Percentiles rank a stretch among this genome's conserved stretches.
Evolutionary conservation across 2,797 vertebrate genomes (phyloP).

Genomic region (Hafferia zeledoni): DNA sequence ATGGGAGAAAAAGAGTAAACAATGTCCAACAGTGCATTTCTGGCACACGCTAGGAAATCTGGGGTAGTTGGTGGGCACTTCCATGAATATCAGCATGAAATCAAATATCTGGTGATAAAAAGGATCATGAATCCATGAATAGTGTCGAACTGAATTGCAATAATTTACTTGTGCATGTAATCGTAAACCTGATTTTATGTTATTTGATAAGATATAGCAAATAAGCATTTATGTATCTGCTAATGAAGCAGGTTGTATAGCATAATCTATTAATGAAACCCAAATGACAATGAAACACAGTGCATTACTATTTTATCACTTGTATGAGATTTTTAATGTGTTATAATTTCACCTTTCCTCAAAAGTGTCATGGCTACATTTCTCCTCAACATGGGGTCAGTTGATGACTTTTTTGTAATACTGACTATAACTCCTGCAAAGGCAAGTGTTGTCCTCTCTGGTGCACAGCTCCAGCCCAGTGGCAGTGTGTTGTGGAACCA

Average conservation of each 20-base stretch:
- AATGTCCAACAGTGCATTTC: background rate
- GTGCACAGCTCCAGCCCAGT: background rate
- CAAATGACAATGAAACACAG: conserved; percentile 5
- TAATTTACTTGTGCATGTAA: background rate
- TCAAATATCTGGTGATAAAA: background rate
- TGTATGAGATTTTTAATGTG: background rate
- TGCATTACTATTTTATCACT: background rate
- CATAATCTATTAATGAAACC: conserved; percentile 44
- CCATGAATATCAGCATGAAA: background rate
- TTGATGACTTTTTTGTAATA: background rate
- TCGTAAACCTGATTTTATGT: background rate
- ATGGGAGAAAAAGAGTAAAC: background rate
- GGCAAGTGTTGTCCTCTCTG: background rate
- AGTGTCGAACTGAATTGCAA: background rate
- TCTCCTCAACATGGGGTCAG: background rate
- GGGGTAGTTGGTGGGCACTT: background rate
- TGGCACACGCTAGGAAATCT: background rate
- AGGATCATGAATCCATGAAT: background rate
- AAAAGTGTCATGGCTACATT: background rate
- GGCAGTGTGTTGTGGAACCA: background rate
- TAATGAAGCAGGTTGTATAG: conserved; percentile 3
- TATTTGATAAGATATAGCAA: background rate
- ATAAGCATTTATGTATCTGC: conserved; percentile 37
- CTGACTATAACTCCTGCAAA: background rate
- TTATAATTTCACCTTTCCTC: conserved; percentile 45